phyloP scores from a whole-genome alignment of 2,888 invertebrate species.

The Limnephilus auricula region DNA sequence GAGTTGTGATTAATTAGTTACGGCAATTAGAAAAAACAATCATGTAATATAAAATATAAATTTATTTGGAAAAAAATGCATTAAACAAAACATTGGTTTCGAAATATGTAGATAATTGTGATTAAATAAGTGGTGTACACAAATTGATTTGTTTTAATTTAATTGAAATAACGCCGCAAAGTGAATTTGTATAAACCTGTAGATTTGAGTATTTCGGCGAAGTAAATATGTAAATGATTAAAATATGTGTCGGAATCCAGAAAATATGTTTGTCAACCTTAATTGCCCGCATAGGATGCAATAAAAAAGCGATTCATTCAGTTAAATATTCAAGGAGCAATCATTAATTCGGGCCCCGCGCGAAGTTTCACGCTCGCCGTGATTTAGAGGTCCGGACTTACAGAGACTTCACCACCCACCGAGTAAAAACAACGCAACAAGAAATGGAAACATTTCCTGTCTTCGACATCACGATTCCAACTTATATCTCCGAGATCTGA shows the following conservation, averaged over 20 bases:
- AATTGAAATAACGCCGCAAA: no score
- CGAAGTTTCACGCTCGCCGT: constrained; percentile 41
- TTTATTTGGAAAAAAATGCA: no score
- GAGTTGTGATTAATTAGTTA: no score
- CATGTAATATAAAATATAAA: no score
- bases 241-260: not conserved
- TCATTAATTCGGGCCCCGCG: constrained; percentile 35
- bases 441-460: constrained; percentile 64
- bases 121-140: no score
- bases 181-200: no score
- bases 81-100: no score
- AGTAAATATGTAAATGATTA: not conserved
- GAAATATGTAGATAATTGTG: no score
- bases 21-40: no score
- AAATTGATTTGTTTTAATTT: no score
- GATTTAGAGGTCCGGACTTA: constrained; percentile 40
- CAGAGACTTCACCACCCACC: constrained; percentile 52
- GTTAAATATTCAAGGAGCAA: constrained; percentile 10
- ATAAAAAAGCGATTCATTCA: not conserved
- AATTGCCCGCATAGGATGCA: constrained; percentile 25
- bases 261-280: constrained; percentile 7
- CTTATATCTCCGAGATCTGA: constrained; percentile 58
- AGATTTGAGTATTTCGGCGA: not conserved
- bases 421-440: constrained; percentile 60
- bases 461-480: constrained; percentile 60